Evolutionary conservation across 2,113 vertebrate genomes (phyloP).

Genomic region (Thunnus thynnus): DNA sequence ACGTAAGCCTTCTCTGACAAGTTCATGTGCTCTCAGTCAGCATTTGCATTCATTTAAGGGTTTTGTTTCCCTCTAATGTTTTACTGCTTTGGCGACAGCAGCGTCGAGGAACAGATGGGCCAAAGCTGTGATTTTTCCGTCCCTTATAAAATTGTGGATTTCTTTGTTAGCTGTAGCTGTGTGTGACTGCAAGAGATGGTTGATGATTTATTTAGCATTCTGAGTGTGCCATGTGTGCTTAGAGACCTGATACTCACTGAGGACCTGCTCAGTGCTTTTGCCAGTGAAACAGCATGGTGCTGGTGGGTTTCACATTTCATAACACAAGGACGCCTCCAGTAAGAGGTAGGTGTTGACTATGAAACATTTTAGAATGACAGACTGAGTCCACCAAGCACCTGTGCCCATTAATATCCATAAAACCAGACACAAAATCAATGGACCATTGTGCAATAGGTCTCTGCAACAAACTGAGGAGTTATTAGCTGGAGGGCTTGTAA

Average conservation of each 20-base stretch:
- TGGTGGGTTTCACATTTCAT: slow-evolving; percentile 70
- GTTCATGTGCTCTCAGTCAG: slow-evolving; percentile 48
- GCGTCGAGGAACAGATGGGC: slow-evolving; percentile 67
- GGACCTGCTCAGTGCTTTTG: slow-evolving; percentile 62
- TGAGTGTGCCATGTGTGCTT: slow-evolving; percentile 68
- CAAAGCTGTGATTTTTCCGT: slow-evolving; percentile 58
- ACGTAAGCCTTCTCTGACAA: slow-evolving; percentile 9
- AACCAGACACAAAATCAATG: background rate
- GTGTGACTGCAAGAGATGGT: slow-evolving; percentile 50
- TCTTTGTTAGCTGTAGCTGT: slow-evolving; percentile 51
- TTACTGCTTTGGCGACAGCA: slow-evolving; percentile 52
- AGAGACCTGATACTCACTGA: slow-evolving; percentile 74
- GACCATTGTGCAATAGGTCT: slow-evolving; percentile 3
- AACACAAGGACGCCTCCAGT: slow-evolving; percentile 55
- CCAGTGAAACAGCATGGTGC: slow-evolving; percentile 68
- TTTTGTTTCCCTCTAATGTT: slow-evolving; percentile 49
- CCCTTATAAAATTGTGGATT: slow-evolving; percentile 32
- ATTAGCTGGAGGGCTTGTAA: background rate
- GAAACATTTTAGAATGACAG: slow-evolving; percentile 50
- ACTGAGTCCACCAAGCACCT: slow-evolving; percentile 43
- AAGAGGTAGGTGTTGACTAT: slow-evolving; percentile 64
- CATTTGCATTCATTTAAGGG: slow-evolving; percentile 47
- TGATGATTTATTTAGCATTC: slow-evolving; percentile 77
- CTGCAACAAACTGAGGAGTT: background rate
- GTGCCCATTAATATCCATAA: slow-evolving; percentile 15